Conservation (phyloP, 2,888 invertebrate genomes). For the Nudaria mundana region DNA sequence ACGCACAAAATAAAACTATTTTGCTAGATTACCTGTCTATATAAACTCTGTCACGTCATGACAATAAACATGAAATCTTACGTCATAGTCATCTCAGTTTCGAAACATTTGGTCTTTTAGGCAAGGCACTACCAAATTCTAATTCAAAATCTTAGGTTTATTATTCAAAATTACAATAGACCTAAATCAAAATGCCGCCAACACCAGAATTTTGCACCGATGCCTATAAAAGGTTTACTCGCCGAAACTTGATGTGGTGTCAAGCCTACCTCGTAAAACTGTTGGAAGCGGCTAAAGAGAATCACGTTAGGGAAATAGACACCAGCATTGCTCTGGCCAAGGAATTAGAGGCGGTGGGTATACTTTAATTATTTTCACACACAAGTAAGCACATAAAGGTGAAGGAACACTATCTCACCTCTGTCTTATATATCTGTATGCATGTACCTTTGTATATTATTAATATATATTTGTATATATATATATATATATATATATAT, state of each 20-base stretch:
- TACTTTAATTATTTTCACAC: background rate
- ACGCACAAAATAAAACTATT: no score
- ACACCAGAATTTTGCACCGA: constrained; percentile 48
- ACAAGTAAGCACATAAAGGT: background rate
- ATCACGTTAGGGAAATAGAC: constrained; percentile 58
- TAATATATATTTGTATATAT: no score
- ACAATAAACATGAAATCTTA: no score
- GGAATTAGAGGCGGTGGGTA: constrained; percentile 47
- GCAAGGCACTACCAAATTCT: background rate
- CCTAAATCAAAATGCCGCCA: constrained; percentile 34
- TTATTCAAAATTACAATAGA: background rate
- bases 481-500: no score
- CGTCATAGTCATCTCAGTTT: no score
- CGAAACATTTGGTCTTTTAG: no score
- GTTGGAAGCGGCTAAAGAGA: constrained; percentile 55
- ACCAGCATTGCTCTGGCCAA: constrained; percentile 51
- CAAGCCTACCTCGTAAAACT: constrained; percentile 51
- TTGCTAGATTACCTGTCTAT: no score
- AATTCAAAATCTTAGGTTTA: constrained; percentile 2
- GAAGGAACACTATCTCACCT: no score
- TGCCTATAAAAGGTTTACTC: constrained; percentile 35
- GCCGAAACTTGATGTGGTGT: constrained; percentile 57
- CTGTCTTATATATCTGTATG: no score
- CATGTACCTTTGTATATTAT: no score
- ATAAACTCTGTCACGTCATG: no score